Base-by-base conservation (phyloP, 1,140 invertebrate species). In the Mercenaria mercenaria region DNA sequence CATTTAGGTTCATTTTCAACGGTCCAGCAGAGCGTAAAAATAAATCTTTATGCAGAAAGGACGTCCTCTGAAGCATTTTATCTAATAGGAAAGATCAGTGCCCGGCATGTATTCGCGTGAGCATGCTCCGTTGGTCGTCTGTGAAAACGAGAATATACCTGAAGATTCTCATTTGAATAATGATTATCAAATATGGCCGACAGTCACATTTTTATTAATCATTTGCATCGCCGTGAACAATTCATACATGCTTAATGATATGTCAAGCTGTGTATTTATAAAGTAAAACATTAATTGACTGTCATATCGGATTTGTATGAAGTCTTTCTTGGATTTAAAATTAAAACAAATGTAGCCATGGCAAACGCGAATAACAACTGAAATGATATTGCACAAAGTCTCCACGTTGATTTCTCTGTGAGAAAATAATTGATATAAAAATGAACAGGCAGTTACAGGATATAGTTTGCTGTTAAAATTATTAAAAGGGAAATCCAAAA, bases 141-240 rank as follows among this genome's bases (percentile, higher is more conserved):
- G 67, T 59, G 29, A 72, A 72, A 15, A 23, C 32, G 67, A 72
- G 34, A 37, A 72, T 72, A 72, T 72, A 72, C 67, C 67, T 72
- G 67, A 29, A 15, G 20, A 59, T 59, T 39, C 67, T 50, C 74
- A 79, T 79, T 79, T 79, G 74, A 79, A 79, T 79, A 79, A 79
- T 52, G 74, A 79, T 29, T 50, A 79, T 50, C 74, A 79, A 79
- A 79, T 50, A 79, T 79, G 74, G 74, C 74, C 74, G 74, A 79
- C 74, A 56, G 74, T 50, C 15, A 50, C 74, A 43, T 79, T 47
- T 47, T 26, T 20, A 74, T 29, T 39, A 41, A 56, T 50, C 29
- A 56, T 50, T 50, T 76, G 72, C 74, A 34, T 47, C 74, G 11
- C 23, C 26, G 11, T 47, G 74, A 47, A 47, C n/a, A 32, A 79